A percentile compares a stretch with the other conserved stretches of the same genome.
phyloP scores from a whole-genome alignment of 2,888 invertebrate genomes.

The Sarcophaga variegata region DNA sequence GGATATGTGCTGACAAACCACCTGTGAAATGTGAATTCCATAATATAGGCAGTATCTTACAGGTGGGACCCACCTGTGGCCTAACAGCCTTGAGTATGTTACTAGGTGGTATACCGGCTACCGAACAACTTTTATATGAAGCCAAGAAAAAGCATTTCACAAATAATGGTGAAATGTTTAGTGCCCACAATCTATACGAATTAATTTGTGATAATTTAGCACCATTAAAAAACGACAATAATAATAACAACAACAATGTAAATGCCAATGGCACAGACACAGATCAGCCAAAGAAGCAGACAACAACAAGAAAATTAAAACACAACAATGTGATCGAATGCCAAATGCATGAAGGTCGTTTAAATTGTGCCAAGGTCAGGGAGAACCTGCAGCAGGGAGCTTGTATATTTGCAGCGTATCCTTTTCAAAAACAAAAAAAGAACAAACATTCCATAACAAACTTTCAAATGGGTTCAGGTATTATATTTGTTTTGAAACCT shows the following conservation, averaged over 20 bases:
- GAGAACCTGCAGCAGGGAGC: constrained; percentile 81
- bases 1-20: constrained; percentile 82
- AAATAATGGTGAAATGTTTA: constrained; percentile 94
- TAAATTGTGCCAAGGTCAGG: constrained; percentile 81
- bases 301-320: constrained; percentile 7
- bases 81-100: constrained; percentile 93
- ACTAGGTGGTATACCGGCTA: constrained; percentile 84
- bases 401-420: constrained; percentile 83
- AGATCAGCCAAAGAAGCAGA: constrained; percentile 28
- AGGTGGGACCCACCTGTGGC: constrained; percentile 90
- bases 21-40: constrained; percentile 83
- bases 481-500: not conserved
- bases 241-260: constrained; percentile 28
- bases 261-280: constrained; percentile 49
- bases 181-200: constrained; percentile 87
- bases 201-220: constrained; percentile 75
- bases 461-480: not conserved
- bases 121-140: constrained; percentile 84
- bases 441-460: not conserved
- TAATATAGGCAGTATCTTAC: constrained; percentile 76
- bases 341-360: constrained; percentile 80
- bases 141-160: constrained; percentile 87
- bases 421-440: constrained; percentile 76
- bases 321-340: constrained; percentile 69
- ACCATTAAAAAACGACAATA: constrained; percentile 40